These are phyloP conservation scores for Cirrhinus molitorella DNA, from an alignment of 2,797 vertebrate genomes.

Conservation along the genomic window DNA sequence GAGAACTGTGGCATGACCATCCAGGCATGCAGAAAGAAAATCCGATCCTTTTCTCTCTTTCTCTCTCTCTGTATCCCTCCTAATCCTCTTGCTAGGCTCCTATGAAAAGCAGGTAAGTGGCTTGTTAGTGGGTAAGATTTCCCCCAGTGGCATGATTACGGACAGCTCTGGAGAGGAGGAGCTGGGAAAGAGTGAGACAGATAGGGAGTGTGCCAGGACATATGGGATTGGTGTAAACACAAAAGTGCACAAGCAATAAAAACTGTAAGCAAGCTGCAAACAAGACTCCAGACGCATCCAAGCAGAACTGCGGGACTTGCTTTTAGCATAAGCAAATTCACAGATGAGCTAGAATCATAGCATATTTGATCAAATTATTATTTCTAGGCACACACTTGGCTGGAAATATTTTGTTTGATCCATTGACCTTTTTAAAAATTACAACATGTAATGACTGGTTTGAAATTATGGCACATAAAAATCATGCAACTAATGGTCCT, in stretches of 20 bases:
- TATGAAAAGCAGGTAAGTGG: conserved; percentile 65
- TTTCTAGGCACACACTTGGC: background rate
- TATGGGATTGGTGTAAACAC: conserved; percentile 42
- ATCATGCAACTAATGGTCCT: background rate
- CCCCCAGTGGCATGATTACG: conserved; percentile 51
- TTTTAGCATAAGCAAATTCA: background rate
- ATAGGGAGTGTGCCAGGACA: conserved; percentile 39
- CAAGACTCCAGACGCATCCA: background rate
- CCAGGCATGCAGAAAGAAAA: conserved; percentile 34
- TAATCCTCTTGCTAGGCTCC: conserved; percentile 59
- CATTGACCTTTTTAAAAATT: background rate
- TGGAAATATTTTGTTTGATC: background rate
- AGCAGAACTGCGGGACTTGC: background rate
- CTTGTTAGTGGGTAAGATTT: conserved; percentile 57
- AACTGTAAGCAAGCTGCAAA: conserved; percentile 17
- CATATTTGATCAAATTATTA: background rate
- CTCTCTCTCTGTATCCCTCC: conserved; percentile 24
- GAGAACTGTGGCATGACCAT: conserved; percentile 36
- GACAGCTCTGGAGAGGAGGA: conserved; percentile 16
- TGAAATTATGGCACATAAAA: conserved; percentile 5
- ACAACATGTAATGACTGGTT: background rate
- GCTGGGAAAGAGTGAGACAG: conserved; percentile 20
- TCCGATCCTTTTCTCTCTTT: background rate
- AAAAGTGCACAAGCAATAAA: conserved; percentile 9
- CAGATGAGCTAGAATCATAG: background rate